Base-by-base conservation (phyloP, 1,140 invertebrate species). In the Leguminivora glycinivorella region DNA sequence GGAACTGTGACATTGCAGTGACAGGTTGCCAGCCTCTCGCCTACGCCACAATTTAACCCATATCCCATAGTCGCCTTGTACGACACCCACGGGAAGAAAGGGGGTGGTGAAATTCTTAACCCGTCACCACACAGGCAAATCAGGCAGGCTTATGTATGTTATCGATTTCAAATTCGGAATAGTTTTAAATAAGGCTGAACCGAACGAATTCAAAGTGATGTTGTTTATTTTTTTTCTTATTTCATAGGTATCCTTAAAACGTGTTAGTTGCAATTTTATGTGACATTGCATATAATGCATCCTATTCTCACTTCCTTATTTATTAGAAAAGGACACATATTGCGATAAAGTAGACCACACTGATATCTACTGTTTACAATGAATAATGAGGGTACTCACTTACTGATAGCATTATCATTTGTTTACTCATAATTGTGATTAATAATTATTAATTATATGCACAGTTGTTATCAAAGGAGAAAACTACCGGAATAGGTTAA, bases 321-420 rank as follows among this genome's bases (percentile, higher is more conserved):
- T 17, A 17, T 43, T 43, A 43, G n/a, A 52, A 52, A 52, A 52
- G 47, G 47, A 52, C 19, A 19, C 9, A 52, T 22, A 52, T 22
- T 52, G 4, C 47, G 19, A 52, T 52, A 52, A 52, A 47, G 1
- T 1, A 7, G 14, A 52, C 12, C 47, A 43, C 17, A 17, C 40
- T 43, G n/a, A 52, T 52, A 40, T 10, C 4, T 40, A 52, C 4
- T 47, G n/a, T 17, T 47, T 52, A 52, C 9, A 52, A 52, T 0
- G 47, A 22, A 52, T 52, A 52, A 52, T 52, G 47, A 52, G 47
- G 19, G 47, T 52, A 52, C 47, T 52, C 47, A 52, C 17, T 9
- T 52, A 52, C 47, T 52, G 47, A 52, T 52, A 52, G 7, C 47
- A 22, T 22, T 52, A 52, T 52, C 47, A n/a, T 52, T 52, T 52